Percentiles rank a stretch among this genome's conserved stretches.
phyloP scores from a whole-genome alignment of 2,113 vertebrate genomes.

The Pangasianodon hypophthalmus region DNA sequence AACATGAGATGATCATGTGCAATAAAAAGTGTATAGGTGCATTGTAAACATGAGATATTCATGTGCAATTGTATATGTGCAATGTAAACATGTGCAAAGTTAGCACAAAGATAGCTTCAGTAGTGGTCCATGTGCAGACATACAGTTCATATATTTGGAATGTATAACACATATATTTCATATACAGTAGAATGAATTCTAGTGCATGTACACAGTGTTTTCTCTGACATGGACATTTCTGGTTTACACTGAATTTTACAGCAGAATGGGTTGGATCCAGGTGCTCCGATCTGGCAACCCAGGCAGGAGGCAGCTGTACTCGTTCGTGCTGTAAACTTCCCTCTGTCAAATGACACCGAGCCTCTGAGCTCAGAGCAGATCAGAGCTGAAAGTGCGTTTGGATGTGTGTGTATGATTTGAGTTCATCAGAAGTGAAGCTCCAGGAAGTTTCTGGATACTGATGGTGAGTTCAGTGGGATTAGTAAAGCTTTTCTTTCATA shows the following conservation, averaged over 20 bases:
- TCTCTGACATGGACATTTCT: not conserved
- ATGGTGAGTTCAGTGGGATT: slow-evolving; percentile 28
- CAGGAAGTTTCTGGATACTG: not conserved
- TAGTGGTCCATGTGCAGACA: too few relatives aligned
- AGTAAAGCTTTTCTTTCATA: not conserved
- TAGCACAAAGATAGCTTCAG: too few relatives aligned
- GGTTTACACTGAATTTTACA: not conserved
- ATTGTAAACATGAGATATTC: too few relatives aligned
- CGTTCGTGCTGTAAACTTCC: slow-evolving; percentile 11
- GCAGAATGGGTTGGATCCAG: not conserved
- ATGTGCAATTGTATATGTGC: too few relatives aligned
- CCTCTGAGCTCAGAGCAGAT: not conserved
- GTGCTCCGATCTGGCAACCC: slow-evolving; percentile 21
- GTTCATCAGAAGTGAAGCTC: not conserved
- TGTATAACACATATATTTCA: not conserved
- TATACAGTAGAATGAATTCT: too few relatives aligned
- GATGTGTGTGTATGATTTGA: not conserved
- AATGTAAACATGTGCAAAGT: too few relatives aligned
- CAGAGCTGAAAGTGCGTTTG: not conserved
- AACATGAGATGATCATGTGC: too few relatives aligned
- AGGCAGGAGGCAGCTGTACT: not conserved
- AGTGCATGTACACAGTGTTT: too few relatives aligned
- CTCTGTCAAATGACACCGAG: not conserved
- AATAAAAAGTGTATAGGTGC: too few relatives aligned
- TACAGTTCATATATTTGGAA: not conserved